Evolutionary conservation across 2,888 invertebrate genomes (phyloP), one percentile per base, ranked within the genome.

Genomic region (Pollenia griseotomentosa): DNA sequence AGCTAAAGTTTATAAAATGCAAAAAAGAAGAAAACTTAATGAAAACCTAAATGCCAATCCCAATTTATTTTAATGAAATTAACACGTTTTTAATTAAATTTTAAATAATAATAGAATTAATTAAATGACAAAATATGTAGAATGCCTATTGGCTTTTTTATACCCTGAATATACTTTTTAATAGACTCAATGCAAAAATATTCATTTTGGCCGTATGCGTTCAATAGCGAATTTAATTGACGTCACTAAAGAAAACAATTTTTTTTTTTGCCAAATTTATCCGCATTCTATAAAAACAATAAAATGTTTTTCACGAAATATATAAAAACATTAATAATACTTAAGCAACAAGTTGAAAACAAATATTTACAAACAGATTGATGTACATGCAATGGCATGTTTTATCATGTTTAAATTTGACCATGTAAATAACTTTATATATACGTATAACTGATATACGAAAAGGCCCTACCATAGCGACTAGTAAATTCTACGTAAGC

Each of bases 211-310:
- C 40, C 55, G 40, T 77, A 70, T 51, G 19, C 55, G 63, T 48
- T 73, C 40, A 82, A 71, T 78, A 66, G 71, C 40, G 78, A 57
- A 59, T 57, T 66, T 42, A 73, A 82, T 82, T 82, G 85, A 85
- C 85, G 85, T 85, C 85, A 85, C 59, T 55, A 59, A 51, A 59
- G 44, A 81, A 85, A 71, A 71, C 55, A 75, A 68, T 63, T 70
- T 23, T 71, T 57, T 33, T 68, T 68, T 66, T 71, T 70, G 57
- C 46, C 57, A 65, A 59, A 55, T 59, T 84, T 74, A 74, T 74
- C 63, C 70, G 71, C 70, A 80, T 80, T 80, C 33, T 71, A 71
- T 12, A 46, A 66, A 66, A 70, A 61, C n/a, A 51, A 59, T 48
- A 78, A 78, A 78, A 44, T n/a, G 19, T 63, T 77, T 66, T 9